phyloP scores from a whole-genome alignment of 35 echinoderm and acorn worm species.

The Patiria miniata region DNA sequence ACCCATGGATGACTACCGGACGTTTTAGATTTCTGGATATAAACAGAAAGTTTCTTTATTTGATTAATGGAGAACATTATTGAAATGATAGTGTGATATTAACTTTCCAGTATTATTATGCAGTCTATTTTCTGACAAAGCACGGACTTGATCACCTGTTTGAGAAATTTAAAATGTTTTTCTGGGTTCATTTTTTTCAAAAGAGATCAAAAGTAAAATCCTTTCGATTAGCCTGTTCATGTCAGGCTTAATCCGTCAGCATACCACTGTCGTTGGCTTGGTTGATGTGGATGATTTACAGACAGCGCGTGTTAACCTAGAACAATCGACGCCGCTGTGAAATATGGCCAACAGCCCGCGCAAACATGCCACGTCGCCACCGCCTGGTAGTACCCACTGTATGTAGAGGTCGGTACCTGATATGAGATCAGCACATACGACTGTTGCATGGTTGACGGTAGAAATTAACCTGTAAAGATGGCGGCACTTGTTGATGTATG shows the following conservation, averaged over 20 bases:
- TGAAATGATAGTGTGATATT: too few relatives aligned
- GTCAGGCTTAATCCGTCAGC: conserved; percentile 15
- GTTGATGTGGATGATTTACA: neutral
- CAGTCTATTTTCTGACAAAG: too few relatives aligned
- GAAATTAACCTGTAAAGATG: too few relatives aligned
- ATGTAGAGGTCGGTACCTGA: neutral
- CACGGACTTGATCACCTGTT: too few relatives aligned
- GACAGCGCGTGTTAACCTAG: neutral
- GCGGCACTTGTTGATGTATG: too few relatives aligned
- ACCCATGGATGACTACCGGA: too few relatives aligned
- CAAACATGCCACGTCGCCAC: conserved; percentile 23
- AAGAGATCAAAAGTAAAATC: conserved; percentile 11
- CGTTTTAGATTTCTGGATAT: too few relatives aligned
- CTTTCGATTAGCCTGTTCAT: conserved; percentile 2
- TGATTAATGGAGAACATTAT: too few relatives aligned
- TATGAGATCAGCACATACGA: neutral
- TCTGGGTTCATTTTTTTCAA: too few relatives aligned
- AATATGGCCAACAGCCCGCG: neutral
- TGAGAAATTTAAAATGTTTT: too few relatives aligned
- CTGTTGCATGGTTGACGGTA: neutral
- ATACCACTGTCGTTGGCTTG: neutral
- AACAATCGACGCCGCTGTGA: conserved; percentile 23
- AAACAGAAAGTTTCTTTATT: too few relatives aligned
- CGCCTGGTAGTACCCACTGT: conserved; percentile 7
- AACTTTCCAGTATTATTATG: too few relatives aligned